phyloP scores from a whole-genome alignment of 2,888 invertebrate species.

The Pedicia rivosa region DNA sequence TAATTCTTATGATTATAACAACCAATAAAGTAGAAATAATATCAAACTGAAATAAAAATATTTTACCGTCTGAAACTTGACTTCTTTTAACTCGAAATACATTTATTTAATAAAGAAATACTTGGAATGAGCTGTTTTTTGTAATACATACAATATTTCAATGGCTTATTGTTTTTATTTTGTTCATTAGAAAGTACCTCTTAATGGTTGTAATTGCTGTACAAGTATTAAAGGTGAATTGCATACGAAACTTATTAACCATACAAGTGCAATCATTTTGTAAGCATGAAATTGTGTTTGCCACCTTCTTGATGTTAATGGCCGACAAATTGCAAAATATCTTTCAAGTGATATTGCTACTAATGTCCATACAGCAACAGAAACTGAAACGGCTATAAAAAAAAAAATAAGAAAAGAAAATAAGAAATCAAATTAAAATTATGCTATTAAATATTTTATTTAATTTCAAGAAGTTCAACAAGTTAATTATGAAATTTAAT shows the following conservation, averaged over 20 bases:
- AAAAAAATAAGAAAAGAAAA: conserved; percentile 1
- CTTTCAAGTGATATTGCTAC: conserved; percentile 64
- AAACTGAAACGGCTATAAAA: conserved; percentile 52
- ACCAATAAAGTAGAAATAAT: too few species aligned
- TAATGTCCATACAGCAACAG: conserved; percentile 60
- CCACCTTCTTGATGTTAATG: conserved; percentile 55
- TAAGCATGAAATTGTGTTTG: conserved; percentile 61
- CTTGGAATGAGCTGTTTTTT: too few species aligned
- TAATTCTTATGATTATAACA: too few species aligned
- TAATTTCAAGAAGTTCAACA: too few species aligned
- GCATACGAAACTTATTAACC: conserved; percentile 44
- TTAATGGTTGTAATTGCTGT: conserved; percentile 2
- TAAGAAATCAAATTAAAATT: neutral
- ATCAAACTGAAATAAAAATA: too few species aligned
- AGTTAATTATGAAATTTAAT: too few species aligned
- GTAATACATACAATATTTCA: too few species aligned
- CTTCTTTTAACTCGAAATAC: too few species aligned
- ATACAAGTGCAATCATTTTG: conserved; percentile 47
- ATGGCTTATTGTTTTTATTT: too few species aligned
- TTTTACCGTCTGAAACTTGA: too few species aligned
- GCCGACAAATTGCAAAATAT: conserved; percentile 65
- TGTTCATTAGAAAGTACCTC: too few species aligned
- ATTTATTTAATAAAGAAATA: too few species aligned
- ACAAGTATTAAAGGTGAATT: conserved; percentile 37
- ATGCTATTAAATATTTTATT: neutral